A percentile compares a stretch with the other conserved stretches of the same genome.
Evolutionary conservation across 2,113 vertebrate species (phyloP).

Genomic region (Struthio camelus): DNA sequence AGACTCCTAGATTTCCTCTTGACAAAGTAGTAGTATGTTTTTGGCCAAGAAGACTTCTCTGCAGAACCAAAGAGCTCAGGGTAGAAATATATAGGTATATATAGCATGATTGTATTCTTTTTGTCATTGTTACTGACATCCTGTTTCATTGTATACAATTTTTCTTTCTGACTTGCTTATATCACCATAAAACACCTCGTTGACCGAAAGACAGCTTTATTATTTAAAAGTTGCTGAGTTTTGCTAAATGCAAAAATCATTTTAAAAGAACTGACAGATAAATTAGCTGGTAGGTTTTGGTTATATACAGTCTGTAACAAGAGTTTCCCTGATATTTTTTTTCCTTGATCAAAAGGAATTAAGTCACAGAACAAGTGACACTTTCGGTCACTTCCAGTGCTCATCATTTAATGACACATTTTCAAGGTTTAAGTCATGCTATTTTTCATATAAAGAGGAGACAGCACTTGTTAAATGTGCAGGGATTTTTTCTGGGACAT

Average conservation of each 20-base stretch:
- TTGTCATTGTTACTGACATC: neutral
- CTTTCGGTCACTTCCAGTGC: neutral
- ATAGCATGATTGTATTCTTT: neutral
- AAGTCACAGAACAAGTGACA: neutral
- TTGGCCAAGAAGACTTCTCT: neutral
- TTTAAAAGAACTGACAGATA: neutral
- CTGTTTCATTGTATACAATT: neutral
- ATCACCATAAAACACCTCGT: neutral
- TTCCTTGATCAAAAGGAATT: constrained; percentile 20
- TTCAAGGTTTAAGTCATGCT: neutral
- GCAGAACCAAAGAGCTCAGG: neutral
- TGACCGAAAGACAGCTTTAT: neutral
- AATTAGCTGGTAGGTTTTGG: neutral
- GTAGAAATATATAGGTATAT: neutral
- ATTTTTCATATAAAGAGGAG: neutral
- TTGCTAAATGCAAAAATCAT: neutral
- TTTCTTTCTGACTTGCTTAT: neutral
- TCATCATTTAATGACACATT: neutral
- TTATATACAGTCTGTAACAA: neutral
- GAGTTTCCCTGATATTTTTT: constrained; percentile 27
- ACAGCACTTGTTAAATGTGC: neutral
- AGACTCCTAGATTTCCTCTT: neutral
- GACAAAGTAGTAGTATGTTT: neutral
- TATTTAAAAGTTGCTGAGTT: neutral
- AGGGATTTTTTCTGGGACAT: neutral